These are phyloP conservation scores for Ramphastos sulfuratus DNA, from an alignment of 2,113 vertebrate species.

Conservation along the genomic window DNA sequence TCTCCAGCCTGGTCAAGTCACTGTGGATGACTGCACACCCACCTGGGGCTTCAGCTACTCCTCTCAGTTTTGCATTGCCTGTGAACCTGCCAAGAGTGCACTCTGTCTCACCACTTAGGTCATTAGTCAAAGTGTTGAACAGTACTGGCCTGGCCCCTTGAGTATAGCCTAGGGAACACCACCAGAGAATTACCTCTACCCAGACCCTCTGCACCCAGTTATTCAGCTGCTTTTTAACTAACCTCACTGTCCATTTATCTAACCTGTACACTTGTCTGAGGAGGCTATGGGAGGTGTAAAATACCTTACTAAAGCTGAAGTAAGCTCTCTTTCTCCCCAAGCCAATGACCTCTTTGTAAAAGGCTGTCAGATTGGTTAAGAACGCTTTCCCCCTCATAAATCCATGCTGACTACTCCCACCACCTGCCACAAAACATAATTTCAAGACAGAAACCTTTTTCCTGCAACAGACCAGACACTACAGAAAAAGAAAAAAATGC, in stretches of 20 bases:
- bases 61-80: neutral
- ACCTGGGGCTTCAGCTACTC: neutral
- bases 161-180: neutral
- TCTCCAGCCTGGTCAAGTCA: neutral
- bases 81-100: neutral
- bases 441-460: neutral
- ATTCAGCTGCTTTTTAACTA: rapidly evolving
- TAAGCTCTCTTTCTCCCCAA: neutral
- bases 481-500: neutral
- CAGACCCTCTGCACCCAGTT: rapidly evolving
- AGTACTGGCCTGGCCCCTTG: neutral
- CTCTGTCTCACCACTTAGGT: neutral
- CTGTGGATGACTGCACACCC: neutral
- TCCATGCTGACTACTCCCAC: neutral
- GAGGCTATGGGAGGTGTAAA: rapidly evolving
- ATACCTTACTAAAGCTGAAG: neutral
- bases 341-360: neutral
- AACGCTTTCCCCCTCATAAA: neutral
- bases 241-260: too few species aligned
- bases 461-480: neutral
- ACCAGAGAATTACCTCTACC: neutral
- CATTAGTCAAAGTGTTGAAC: neutral
- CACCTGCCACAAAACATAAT: neutral
- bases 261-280: neutral
- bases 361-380: neutral